Evolutionary conservation across 1,140 invertebrate genomes (phyloP), one percentile per base, ranked within the genome.

Genomic region (Solenopsis invicta): DNA sequence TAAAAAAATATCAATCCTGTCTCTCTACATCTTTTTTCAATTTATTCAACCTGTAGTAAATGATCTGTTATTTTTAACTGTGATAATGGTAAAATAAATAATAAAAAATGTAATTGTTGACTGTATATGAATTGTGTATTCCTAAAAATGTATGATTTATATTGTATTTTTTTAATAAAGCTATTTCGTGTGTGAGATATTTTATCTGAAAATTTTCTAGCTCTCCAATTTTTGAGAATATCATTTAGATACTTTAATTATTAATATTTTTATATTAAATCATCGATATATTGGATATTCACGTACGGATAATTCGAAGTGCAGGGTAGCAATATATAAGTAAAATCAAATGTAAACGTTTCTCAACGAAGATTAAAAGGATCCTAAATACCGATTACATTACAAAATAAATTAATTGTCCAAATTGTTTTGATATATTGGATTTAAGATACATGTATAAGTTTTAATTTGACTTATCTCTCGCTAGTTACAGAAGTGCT

Each of bases 131-230:
- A 18, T 84, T 75, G 18, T 24, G 5, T 50, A 50, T 78, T 41
- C 13, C 4, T 54, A 41, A 37, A 24, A 54, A 41, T 45, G n/a
- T 61, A 45, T 50, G 48, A 41, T 21, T 12, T 37, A 67, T 66
- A 50, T 67, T 77, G 48, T 69, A 69, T 54, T 21, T 80, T n/a
- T 69, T 80, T 54, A 67, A 80, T 80, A 80, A 80, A 80, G 18
- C 3, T 67, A 29, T 37, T 37, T 37, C 21, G 21, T 52, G n/a
- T 34, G 29, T 52, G 4, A 4, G 29, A 54, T 50, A 67, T 67
- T 29, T 13, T 37, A 66, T 0, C 1, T 69, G 1, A 9, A 67
- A 54, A 41, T 54, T 29, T n/a, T 77, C 24, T 4, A 50, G 0
- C 24, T 34, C 2, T 24, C 6, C 24, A 16, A 29, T 76, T 62